Evolutionary conservation across 2,113 vertebrate species (phyloP), one percentile per base, ranked within the genome.

Genomic region (Neodontobutis hainanensis): DNA sequence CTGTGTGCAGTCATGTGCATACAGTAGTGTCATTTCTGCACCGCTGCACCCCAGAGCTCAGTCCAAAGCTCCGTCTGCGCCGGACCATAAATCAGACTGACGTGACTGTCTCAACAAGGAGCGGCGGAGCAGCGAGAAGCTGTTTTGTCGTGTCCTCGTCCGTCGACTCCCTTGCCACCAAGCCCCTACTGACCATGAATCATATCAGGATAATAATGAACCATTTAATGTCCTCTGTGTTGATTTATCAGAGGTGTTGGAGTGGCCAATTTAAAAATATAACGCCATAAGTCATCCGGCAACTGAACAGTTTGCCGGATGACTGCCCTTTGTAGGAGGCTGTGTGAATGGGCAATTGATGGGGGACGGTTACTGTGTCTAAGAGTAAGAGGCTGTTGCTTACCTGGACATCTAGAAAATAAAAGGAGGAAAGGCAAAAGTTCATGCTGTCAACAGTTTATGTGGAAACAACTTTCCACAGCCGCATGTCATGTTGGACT

Each of bases 131-230:
- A 12, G 44, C 9, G 15, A 36, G 45, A 69, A 68, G 78, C 68
- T 61, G 44, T 4, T 49, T 63, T 57, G 53, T 9, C 36, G 58
- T 50, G 52, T 44, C 55, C 78, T 70, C 42, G 19, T 34, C 58
- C 58, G 82, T 65, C 60, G 35, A 58, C 69, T 70, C 75, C 82
- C 65, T 74, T 82, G 57, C 82, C 53, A 27, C 90, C 90, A 56
- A 81, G 84, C 76, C 79, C 84, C 45, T 15, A 82, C 80, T 79
- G 32, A 66, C 83, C 85, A 90, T 93, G 86, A 93, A 93, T 94
- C 86, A 84, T 89, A 88, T 92, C 89, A 90, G 81, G 84, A 75
- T 82, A 84, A 94, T 94, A 94, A 95, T 92, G 92, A 94, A 85
- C 79, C 90, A 82, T 91, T 92, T 94, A 93, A 93, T 92, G 91